phyloP scores from a whole-genome alignment of 2,888 invertebrate species.

The Petrolisthes cinctipes region DNA sequence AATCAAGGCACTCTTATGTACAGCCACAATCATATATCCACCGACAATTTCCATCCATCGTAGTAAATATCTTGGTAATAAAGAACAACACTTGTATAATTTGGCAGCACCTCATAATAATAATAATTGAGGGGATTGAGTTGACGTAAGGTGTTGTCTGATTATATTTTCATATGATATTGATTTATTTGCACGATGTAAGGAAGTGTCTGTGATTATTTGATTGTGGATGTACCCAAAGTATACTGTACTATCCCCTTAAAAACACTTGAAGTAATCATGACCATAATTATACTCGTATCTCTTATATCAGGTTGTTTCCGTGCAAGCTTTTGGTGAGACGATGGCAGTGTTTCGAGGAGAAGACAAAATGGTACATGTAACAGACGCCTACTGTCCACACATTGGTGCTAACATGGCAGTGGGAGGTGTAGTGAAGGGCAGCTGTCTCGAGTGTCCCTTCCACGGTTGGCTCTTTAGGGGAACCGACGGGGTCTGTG shows the following conservation, averaged over 20 bases:
- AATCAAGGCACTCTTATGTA: too few species aligned
- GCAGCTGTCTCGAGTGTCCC: constrained; percentile 86
- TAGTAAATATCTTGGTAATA: too few species aligned
- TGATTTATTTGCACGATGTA: too few species aligned
- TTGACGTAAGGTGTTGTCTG: too few species aligned
- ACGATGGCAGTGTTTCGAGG: constrained; percentile 78
- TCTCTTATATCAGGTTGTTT: constrained; percentile 34
- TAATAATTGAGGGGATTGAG: too few species aligned
- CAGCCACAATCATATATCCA: too few species aligned
- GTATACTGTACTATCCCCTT: neutral
- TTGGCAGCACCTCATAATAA: too few species aligned
- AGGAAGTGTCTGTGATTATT: too few species aligned
- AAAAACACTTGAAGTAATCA: neutral
- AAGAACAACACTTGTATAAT: too few species aligned
- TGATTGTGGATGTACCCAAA: too few species aligned
- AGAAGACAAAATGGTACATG: constrained; percentile 76
- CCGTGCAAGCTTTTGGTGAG: constrained; percentile 51
- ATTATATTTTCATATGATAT: too few species aligned
- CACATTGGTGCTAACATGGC: constrained; percentile 90
- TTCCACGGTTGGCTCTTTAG: constrained; percentile 90
- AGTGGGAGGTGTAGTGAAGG: constrained; percentile 79
- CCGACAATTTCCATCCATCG: too few species aligned
- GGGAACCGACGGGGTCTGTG: constrained; percentile 80
- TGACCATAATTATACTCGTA: neutral
- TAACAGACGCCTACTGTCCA: constrained; percentile 89